A percentile compares a stretch with the other conserved stretches of the same genome.
phyloP scores from a whole-genome alignment of 2,113 vertebrate species.

The Passer montanus region DNA sequence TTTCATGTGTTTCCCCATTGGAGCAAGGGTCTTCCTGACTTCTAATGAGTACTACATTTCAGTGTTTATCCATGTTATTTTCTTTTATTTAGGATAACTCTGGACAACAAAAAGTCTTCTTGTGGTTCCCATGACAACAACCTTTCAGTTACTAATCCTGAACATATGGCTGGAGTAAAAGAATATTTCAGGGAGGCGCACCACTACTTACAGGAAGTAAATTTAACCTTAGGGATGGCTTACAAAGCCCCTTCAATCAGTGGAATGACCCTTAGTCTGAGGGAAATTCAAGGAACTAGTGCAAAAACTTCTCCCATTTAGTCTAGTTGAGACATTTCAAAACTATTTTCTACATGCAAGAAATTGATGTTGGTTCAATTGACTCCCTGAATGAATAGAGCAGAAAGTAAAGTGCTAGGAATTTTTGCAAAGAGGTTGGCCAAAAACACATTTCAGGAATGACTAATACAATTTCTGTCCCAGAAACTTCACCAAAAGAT shows the following conservation, averaged over 20 bases:
- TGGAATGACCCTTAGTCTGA: not conserved
- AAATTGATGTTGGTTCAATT: not conserved
- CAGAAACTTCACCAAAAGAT: not conserved
- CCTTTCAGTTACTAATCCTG: not conserved
- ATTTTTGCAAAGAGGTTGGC: not conserved
- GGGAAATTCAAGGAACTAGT: not conserved
- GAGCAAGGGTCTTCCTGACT: not conserved
- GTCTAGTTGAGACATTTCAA: not conserved
- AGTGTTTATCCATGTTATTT: not conserved
- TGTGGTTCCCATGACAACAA: not conserved
- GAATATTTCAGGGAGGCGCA: not conserved
- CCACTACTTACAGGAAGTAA: not conserved
- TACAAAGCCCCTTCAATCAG: not conserved
- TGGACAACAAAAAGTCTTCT: not conserved
- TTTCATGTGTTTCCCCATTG: not conserved
- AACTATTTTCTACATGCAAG: not conserved
- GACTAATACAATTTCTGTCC: not conserved
- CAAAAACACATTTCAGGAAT: not conserved
- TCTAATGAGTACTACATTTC: not conserved
- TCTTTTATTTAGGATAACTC: not conserved
- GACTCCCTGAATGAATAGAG: not conserved
- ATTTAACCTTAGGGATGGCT: not conserved
- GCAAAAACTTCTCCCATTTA: not conserved
- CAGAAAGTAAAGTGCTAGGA: not conserved
- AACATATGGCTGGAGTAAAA: not conserved